Evolutionary conservation across 1,140 invertebrate species (phyloP), one percentile per base, ranked within the genome.

Genomic region (Calosoma granatense): DNA sequence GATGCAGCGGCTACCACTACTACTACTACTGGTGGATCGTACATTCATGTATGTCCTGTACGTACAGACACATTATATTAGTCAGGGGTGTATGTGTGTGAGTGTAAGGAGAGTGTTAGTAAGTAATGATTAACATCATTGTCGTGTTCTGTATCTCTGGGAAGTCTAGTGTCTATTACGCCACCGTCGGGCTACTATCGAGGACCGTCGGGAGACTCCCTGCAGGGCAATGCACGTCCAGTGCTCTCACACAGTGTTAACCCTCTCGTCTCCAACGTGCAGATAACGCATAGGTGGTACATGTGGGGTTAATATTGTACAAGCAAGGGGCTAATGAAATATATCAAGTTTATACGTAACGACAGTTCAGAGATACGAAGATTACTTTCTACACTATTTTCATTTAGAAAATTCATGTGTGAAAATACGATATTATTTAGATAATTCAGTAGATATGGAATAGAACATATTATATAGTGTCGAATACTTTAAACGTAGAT

Each of bases 91-190:
- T 30, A 30, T 47, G 15, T 47, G 41, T 47, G 41, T 47, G 41
- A 4, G 41, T 47, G 41, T 47, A 17, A 47, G 41, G n/a, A 11
- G 41, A 4, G 41, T 47, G 41, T 12, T 12, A 17, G 9, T 47
- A 47, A 47, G 41, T 17, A 47, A 47, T 47, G 41, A 47, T 47
- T 47, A 47, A 47, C 41, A 47, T 47, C 41, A 47, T 47, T 47
- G 41, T 47, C 41, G 9, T 47, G 17, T 47, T 6, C 41, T 4
- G 14, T 14, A 14, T 30, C 26, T 30, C 26, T 47, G 9, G 41
- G 6, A 11, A 11, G 41, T 47, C 9, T 47, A 47, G 41, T 47
- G 17, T 9, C 17, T 12, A 47, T 47, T 47, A 47, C 41, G 41
- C 6, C 26, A 6, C 26, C 6, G 41, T 47, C 17, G 6, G 15